Evolutionary conservation across 2,797 vertebrate species (phyloP), one percentile per base, ranked within the genome.

Genomic region (Gallinago nigripennis): DNA sequence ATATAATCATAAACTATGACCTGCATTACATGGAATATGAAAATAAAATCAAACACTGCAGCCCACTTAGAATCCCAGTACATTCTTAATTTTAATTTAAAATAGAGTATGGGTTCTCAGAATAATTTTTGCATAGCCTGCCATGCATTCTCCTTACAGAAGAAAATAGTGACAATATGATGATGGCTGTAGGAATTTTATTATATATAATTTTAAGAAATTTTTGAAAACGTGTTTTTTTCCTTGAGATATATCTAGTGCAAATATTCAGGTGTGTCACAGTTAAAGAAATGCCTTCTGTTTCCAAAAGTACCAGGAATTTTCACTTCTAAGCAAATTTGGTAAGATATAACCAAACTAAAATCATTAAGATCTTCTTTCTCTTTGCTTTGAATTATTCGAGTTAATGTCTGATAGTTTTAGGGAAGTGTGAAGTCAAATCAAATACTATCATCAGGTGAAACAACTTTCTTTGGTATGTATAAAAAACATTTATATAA

Each of bases 11-110:
- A 61, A 91, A 64, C 41, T 71, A 50, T 39, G 48, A 18, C 33
- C 41, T 37, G 4, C 61, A 30, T 78, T 78, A 65, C 16, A 53
- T 4, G 10, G 20, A 35, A 16, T 45, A 70, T 37, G 56, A 72
- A 83, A 94, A 82, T 30, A 87, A 83, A 58, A 58, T 63, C 77
- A 73, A 87, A 9, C 24, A 56, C 21, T 63, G 39, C n/a, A 89
- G 64, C 27, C 23, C 39, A 70, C 11, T 70, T 77, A 61, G 7
- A 90, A 88, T 28, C 8, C 12, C 33, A 83, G 25, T 12, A 24
- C 10, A 16, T 56, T 46, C 54, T 61, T 78, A 16, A 53, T 65
- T 75, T 90, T 25, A 63, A 77, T 90, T 85, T 48, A 35, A 87
- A 91, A 66, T 8, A 27, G 41, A 64, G 2, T 8, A 20, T 15